A percentile compares a stretch with the other conserved stretches of the same genome.
Conservation (phyloP, 2,113 vertebrate genomes). For the Aphyosemion australe region DNA sequence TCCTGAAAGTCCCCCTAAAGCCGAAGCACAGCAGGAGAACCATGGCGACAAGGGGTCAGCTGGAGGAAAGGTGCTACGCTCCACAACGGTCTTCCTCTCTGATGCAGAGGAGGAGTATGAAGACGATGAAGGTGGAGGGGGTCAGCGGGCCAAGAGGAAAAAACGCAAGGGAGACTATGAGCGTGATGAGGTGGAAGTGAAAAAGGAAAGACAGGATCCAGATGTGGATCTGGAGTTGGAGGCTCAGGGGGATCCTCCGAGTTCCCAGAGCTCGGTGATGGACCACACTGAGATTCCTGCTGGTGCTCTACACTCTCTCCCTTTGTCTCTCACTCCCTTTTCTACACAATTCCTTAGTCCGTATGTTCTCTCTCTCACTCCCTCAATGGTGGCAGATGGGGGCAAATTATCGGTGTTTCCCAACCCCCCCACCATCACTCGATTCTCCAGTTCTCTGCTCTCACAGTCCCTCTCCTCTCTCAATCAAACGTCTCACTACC, state of each 20-base stretch:
- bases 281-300: slow-evolving; percentile 61
- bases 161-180: slow-evolving; percentile 71
- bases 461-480: slow-evolving; percentile 63
- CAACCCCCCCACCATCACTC: slow-evolving; percentile 65
- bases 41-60: slow-evolving; percentile 58
- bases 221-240: slow-evolving; percentile 80
- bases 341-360: slow-evolving; percentile 78
- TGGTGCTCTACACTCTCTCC: slow-evolving; percentile 72
- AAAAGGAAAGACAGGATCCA: slow-evolving; percentile 74
- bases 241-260: slow-evolving; percentile 78
- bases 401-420: slow-evolving; percentile 71
- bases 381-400: slow-evolving; percentile 69
- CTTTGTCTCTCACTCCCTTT: slow-evolving; percentile 76
- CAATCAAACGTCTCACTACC: slow-evolving; percentile 60
- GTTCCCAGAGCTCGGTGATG: slow-evolving; percentile 53
- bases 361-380: slow-evolving; percentile 76
- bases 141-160: slow-evolving; percentile 62
- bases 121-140: slow-evolving; percentile 67
- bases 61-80: slow-evolving; percentile 80
- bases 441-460: slow-evolving; percentile 70
- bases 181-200: slow-evolving; percentile 70
- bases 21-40: slow-evolving; percentile 52
- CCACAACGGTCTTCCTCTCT: slow-evolving; percentile 81
- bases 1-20: slow-evolving; percentile 69
- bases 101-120: slow-evolving; percentile 82